Conservation (phyloP, 2,113 vertebrate genomes). For the Urocitellus parryii region DNA sequence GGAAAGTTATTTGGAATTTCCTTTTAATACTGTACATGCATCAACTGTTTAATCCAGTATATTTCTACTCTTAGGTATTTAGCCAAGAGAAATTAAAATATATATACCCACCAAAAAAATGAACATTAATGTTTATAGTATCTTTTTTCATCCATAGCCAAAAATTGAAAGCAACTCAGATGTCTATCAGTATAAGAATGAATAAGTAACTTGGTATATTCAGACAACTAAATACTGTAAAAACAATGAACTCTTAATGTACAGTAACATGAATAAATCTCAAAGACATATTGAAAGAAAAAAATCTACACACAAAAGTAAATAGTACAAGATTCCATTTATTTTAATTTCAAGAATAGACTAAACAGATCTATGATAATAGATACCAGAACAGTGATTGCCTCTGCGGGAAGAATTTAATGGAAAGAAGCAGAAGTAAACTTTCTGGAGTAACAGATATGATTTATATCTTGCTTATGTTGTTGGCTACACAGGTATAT, state of each 20-base stretch:
- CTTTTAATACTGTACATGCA: neutral
- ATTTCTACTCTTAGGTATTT: neutral
- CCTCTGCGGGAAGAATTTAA: neutral
- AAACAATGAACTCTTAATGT: neutral
- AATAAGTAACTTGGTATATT: neutral
- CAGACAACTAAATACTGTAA: neutral
- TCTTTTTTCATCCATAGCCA: neutral
- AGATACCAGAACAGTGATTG: neutral
- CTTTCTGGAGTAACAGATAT: neutral
- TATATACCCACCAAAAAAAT: no score
- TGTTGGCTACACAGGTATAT: neutral
- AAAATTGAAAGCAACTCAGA: neutral
- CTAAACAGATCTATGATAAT: neutral
- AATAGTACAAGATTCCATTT: neutral
- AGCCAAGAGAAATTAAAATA: neutral
- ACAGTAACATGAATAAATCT: neutral
- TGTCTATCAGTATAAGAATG: neutral
- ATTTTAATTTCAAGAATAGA: slow-evolving; percentile 15
- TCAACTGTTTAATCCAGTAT: neutral
- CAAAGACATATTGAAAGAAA: neutral
- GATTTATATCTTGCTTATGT: neutral
- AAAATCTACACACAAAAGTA: neutral
- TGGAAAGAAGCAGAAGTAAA: neutral
- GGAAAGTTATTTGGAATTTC: neutral
- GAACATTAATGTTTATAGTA: neutral